Percentiles rank a stretch among this genome's conserved stretches.
Evolutionary conservation across 2,797 vertebrate species (phyloP).

Genomic region (Propithecus deckenii): DNA sequence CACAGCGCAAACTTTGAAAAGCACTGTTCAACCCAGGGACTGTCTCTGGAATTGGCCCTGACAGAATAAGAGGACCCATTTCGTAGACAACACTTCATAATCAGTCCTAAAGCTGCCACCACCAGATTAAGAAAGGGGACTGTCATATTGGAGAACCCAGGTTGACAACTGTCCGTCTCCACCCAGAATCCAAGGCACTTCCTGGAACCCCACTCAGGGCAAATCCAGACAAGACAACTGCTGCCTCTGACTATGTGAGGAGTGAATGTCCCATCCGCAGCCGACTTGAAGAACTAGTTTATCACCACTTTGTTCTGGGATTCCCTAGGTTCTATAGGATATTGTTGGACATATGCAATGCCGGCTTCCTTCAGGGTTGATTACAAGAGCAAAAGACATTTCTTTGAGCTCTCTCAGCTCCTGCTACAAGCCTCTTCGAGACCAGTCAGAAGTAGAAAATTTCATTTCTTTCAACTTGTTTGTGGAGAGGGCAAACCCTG

Average conservation of each 20-base stretch:
- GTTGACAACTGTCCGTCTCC: not conserved
- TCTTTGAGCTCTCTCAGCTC: not conserved
- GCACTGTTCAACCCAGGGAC: not conserved
- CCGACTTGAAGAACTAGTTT: not conserved
- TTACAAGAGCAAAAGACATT: not conserved
- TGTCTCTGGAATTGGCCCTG: not conserved
- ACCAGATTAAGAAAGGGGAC: not conserved
- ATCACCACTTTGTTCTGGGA: not conserved
- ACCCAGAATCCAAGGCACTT: not conserved
- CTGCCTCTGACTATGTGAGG: not conserved
- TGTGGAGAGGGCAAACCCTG: not conserved
- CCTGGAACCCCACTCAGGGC: not conserved
- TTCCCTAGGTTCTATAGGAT: not conserved
- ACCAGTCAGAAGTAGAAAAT: not conserved
- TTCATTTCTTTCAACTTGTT: not conserved
- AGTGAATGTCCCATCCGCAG: not conserved
- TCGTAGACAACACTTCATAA: not conserved
- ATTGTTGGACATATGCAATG: not conserved
- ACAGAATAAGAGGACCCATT: not conserved
- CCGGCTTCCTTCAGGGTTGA: not conserved
- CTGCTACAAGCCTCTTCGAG: not conserved
- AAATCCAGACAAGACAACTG: not conserved
- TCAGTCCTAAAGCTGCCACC: not conserved
- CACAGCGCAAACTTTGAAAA: not conserved
- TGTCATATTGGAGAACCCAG: not conserved